phyloP scores from a whole-genome alignment of 2,888 invertebrate species.

The Phengaris arion region DNA sequence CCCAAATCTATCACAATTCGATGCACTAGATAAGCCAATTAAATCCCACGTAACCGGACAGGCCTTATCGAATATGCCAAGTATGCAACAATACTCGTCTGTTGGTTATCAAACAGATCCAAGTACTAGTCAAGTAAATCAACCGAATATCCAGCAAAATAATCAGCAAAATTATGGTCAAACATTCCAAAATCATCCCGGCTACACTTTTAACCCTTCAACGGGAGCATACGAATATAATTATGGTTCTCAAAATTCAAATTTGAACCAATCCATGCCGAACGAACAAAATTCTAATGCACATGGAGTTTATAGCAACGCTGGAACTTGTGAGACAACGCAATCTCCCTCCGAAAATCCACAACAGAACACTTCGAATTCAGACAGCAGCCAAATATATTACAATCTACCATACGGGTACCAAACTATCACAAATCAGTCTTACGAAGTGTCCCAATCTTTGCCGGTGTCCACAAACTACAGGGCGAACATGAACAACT shows the following conservation, averaged over 20 bases:
- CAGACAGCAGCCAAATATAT: slow-evolving; percentile 55
- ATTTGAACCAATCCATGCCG: slow-evolving; percentile 46
- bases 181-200: slow-evolving; percentile 79
- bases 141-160: slow-evolving; percentile 42
- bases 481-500: slow-evolving; percentile 59
- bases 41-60: slow-evolving; percentile 70
- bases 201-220: slow-evolving; percentile 78
- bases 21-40: slow-evolving; percentile 65
- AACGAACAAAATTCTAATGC: slow-evolving; percentile 55
- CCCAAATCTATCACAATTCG: slow-evolving; percentile 53
- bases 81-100: slow-evolving; percentile 41
- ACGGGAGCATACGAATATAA: slow-evolving; percentile 81
- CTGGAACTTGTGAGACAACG: slow-evolving; percentile 66
- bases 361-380: slow-evolving; percentile 45
- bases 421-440: slow-evolving; percentile 56
- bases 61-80: slow-evolving; percentile 51
- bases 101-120: slow-evolving; percentile 46
- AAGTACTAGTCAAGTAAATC: slow-evolving; percentile 30
- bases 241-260: slow-evolving; percentile 80
- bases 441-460: slow-evolving; percentile 50
- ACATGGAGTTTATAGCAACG: slow-evolving; percentile 69
- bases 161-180: slow-evolving; percentile 49
- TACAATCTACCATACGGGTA: slow-evolving; percentile 76
- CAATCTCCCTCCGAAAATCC: slow-evolving; percentile 70
- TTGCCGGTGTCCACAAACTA: slow-evolving; percentile 56